Conservation (phyloP, 2,888 invertebrate genomes). For the Encarsia formosa region DNA sequence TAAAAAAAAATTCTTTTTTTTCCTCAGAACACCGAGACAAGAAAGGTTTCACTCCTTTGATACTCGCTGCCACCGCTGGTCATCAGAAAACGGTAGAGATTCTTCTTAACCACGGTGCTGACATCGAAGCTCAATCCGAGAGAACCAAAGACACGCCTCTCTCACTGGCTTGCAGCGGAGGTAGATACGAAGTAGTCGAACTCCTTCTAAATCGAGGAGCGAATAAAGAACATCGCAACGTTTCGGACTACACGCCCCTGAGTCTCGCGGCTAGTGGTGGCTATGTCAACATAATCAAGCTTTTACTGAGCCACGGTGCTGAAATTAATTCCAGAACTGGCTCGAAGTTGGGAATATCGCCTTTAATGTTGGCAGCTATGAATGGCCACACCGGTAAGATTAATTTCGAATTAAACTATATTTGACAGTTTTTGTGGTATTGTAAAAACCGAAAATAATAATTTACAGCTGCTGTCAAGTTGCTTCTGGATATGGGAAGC, state of each 20-base stretch:
- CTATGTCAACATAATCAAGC: constrained; percentile 95
- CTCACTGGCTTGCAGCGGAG: constrained; percentile 95
- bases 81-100: constrained; percentile 90
- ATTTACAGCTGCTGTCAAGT: too few relatives aligned
- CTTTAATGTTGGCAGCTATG: constrained; percentile 98
- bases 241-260: constrained; percentile 98
- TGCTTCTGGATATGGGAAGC: too few relatives aligned
- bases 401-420: too few relatives aligned
- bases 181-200: constrained; percentile 94
- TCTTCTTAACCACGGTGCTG: constrained; percentile 89
- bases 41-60: constrained; percentile 97
- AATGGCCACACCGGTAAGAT: constrained; percentile 82
- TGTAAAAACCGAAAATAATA: too few relatives aligned
- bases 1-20: background rate
- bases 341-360: constrained; percentile 96
- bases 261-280: constrained; percentile 97
- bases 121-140: constrained; percentile 98
- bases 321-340: constrained; percentile 98
- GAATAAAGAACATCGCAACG: constrained; percentile 97
- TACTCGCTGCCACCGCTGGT: constrained; percentile 95
- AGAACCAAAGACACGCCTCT: constrained; percentile 98
- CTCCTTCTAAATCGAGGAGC: constrained; percentile 82
- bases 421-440: too few relatives aligned
- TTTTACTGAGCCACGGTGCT: constrained; percentile 88
- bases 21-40: constrained; percentile 90